These are phyloP conservation scores for Labeo rohita DNA, from an alignment of 2,113 vertebrate genomes.

Conservation along the genomic window DNA sequence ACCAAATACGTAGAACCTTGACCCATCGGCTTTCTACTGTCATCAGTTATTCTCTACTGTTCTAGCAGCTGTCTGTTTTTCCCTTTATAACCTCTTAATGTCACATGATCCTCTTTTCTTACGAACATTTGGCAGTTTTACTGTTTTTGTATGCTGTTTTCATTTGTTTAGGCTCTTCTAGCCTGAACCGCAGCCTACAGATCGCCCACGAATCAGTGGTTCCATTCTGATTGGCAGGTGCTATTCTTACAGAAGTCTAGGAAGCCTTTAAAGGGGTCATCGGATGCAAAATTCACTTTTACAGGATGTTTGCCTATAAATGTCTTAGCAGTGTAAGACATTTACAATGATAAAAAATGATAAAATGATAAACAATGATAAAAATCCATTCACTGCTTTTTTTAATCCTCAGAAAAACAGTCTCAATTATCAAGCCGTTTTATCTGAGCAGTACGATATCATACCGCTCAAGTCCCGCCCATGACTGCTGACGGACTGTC, in stretches of 20 bases:
- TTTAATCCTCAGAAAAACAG: too few relatives aligned
- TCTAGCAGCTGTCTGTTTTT: neutral
- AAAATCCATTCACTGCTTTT: too few relatives aligned
- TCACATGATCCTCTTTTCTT: neutral
- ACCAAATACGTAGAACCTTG: neutral
- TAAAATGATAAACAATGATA: too few relatives aligned
- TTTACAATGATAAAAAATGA: too few relatives aligned
- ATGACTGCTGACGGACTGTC: too few relatives aligned
- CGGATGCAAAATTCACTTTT: too few relatives aligned
- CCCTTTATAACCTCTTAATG: neutral
- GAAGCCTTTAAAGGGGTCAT: neutral
- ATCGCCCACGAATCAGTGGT: neutral
- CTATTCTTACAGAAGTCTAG: neutral
- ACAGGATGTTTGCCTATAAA: too few relatives aligned
- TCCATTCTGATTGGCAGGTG: neutral
- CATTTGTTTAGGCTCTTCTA: neutral
- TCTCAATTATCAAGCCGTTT: too few relatives aligned
- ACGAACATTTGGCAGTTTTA: neutral
- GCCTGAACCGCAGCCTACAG: neutral
- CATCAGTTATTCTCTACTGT: neutral
- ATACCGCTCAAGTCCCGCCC: too few relatives aligned
- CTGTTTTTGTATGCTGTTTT: neutral
- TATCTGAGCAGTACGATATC: too few relatives aligned
- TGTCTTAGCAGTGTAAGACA: too few relatives aligned
- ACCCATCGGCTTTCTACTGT: neutral